These are phyloP conservation scores for Carassius carassius DNA, from an alignment of 2,113 vertebrate species.

Conservation along the genomic window DNA sequence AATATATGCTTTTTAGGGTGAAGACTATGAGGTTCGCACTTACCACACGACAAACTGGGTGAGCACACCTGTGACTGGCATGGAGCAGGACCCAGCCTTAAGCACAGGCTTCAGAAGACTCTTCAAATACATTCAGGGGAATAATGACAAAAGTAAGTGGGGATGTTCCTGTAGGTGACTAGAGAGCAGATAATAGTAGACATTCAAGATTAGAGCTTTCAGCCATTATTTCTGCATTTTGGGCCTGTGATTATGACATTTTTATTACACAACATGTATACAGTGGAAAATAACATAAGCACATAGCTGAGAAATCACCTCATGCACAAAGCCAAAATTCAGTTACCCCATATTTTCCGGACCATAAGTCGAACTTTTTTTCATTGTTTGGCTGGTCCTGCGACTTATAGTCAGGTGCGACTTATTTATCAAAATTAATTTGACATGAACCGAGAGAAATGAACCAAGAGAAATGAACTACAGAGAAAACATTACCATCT, in stretches of 20 bases:
- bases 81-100: conserved; percentile 73
- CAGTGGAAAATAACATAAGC: neutral
- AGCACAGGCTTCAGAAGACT: conserved; percentile 78
- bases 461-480: too few species aligned
- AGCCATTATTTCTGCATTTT: neutral
- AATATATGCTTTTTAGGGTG: conserved; percentile 62
- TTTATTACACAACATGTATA: neutral
- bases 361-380: too few species aligned
- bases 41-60: conserved; percentile 82
- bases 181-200: neutral
- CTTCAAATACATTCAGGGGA: conserved; percentile 81
- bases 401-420: too few species aligned
- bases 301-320: neutral
- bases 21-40: conserved; percentile 80
- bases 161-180: neutral
- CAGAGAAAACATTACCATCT: too few species aligned
- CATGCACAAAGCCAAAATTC: neutral
- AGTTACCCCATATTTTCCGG: too few species aligned
- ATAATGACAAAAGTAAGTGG: conserved; percentile 78
- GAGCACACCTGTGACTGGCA: conserved; percentile 76
- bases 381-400: too few species aligned
- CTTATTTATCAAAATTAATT: too few species aligned
- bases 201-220: neutral
- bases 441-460: too few species aligned
- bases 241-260: neutral